Conservation (phyloP, 2,113 vertebrate genomes). For the Cynoglossus semilaevis region DNA sequence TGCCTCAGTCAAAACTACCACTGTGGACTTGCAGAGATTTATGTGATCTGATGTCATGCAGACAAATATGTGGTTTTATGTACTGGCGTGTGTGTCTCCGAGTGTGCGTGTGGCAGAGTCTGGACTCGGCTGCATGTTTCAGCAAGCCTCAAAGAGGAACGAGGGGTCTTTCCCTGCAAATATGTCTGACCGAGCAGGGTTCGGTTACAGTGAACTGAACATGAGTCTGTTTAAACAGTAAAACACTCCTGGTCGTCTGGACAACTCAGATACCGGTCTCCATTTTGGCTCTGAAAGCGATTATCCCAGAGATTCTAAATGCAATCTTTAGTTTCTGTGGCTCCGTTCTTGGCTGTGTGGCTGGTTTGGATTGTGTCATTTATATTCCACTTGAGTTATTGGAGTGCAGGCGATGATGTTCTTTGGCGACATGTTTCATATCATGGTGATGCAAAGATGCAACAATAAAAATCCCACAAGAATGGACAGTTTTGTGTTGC, state of each 20-base stretch:
- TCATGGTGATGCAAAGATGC: not conserved
- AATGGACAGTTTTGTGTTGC: too few species aligned
- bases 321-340: constrained; percentile 40
- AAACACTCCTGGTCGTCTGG: constrained; percentile 35
- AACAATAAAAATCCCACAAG: not conserved
- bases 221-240: constrained; percentile 26
- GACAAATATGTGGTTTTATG: constrained; percentile 32
- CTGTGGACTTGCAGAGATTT: constrained; percentile 12
- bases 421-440: too few species aligned
- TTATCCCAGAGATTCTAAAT: constrained; percentile 50
- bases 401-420: not conserved
- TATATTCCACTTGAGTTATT: constrained; percentile 39
- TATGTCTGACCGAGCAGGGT: constrained; percentile 30
- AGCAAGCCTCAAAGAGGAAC: constrained; percentile 49
- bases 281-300: constrained; percentile 43
- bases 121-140: constrained; percentile 46
- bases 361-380: constrained; percentile 36
- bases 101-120: constrained; percentile 13
- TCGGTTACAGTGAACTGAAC: constrained; percentile 21
- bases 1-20: constrained; percentile 20
- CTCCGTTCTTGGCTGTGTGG: constrained; percentile 18
- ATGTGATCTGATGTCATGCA: constrained; percentile 42
- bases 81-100: constrained; percentile 1
- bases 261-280: constrained; percentile 43
- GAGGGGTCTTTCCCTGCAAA: constrained; percentile 40